These are phyloP conservation scores for Dendrolimus punctatus DNA, from an alignment of 1,140 invertebrate genomes.

Conservation along the genomic window DNA sequence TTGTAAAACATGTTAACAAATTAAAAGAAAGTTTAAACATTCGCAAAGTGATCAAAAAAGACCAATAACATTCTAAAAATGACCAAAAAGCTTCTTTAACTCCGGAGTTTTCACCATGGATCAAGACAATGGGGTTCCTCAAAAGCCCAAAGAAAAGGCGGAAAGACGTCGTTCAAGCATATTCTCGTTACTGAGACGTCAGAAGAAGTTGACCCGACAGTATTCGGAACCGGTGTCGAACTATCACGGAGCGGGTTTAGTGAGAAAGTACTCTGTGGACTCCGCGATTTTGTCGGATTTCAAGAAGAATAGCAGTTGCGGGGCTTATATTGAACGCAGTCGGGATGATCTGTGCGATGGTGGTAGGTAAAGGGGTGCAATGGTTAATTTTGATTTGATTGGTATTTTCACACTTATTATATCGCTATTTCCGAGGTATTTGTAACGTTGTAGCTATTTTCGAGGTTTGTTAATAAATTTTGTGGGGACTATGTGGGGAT, in stretches of 20 bases:
- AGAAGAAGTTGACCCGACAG: slow-evolving; percentile 43
- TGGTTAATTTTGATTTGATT: no score
- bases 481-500: no score
- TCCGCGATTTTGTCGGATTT: slow-evolving; percentile 43
- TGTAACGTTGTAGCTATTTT: no score
- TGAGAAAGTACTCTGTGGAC: slow-evolving; percentile 49
- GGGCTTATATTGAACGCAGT: slow-evolving; percentile 14
- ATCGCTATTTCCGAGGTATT: no score
- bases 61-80: no score
- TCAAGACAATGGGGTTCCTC: slow-evolving; percentile 16
- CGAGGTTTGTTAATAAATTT: no score
- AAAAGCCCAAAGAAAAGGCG: slow-evolving; percentile 35
- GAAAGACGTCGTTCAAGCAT: slow-evolving; percentile 45
- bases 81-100: no score
- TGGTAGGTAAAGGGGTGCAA: slow-evolving; percentile 22
- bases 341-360: slow-evolving; percentile 18
- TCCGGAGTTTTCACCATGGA: slow-evolving; percentile 23
- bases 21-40: no score
- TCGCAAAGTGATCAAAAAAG: no score
- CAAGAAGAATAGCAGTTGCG: slow-evolving; percentile 14
- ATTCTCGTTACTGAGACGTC: slow-evolving; percentile 42
- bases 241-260: slow-evolving; percentile 4
- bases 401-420: no score
- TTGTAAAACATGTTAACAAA: no score
- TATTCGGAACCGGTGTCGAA: slow-evolving; percentile 33